Evolutionary conservation across 2,888 invertebrate genomes (phyloP), one percentile per base, ranked within the genome.

Genomic region (Gastrophysa polygoni): DNA sequence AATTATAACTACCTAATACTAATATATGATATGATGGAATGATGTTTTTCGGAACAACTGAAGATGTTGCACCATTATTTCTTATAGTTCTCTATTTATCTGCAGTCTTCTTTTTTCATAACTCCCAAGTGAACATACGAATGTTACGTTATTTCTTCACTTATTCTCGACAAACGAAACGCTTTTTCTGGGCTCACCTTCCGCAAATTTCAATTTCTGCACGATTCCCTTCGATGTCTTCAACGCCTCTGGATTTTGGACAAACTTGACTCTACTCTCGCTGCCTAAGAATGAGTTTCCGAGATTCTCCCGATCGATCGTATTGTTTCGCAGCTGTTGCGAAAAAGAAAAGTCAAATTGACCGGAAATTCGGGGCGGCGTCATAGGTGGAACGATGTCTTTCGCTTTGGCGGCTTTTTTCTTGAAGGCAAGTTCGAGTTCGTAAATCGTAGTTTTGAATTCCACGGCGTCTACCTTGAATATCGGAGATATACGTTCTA

Each of bases 401-500:
- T 34, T 59, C 38, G 61, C 61, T 8, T 57, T 61, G 8, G 57
- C 61, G 6, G 60, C 54, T 6, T 57, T 59, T 38, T 58, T 63
- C 32, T 61, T 65, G 49, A 34, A 61, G 3, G 24, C 34, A 24
- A 58, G 63, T 24, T 73, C 72, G 59, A 69, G 70, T 7, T 17
- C 43, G 8, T 50, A 43, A 24, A 72, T 72, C n/a, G 56, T 28
- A 32, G 58, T 32, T 28, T 57, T 50, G 24, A 57, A 69, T 44
- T 69, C 67, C 8, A 56, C 24, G 8, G 50, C 65, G 44, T 86
- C 83, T 5, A 81, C 79, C 34, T 84, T 84, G 50, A 86, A 86
- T 4, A 83, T 83, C 10, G 84, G 81, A 56, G 87, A 85, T 54
- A 59, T 60, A 7, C 87, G 87, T 64, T 85, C 82, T 18, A 90